These are phyloP conservation scores for Cactoblastis cactorum DNA, from an alignment of 2,888 invertebrate species.

Conservation along the genomic window DNA sequence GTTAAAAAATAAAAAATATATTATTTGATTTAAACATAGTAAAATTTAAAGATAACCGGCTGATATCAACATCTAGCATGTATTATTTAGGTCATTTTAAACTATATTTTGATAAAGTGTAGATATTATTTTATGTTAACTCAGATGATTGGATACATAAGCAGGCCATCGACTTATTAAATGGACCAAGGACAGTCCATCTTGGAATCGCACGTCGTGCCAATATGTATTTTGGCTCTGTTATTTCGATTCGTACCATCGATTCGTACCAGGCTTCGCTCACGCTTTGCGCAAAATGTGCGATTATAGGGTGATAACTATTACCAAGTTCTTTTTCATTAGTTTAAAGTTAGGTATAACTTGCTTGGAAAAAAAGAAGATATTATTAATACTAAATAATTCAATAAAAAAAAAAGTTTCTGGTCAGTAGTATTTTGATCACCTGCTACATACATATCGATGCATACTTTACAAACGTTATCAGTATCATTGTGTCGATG, in stretches of 20 bases:
- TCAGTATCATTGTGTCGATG: no score
- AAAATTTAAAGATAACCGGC: neutral
- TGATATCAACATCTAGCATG: neutral
- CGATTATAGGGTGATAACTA: neutral
- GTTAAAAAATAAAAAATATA: neutral
- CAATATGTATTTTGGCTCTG: conserved; percentile 2
- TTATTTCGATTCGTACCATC: neutral
- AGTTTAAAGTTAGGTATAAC: no score
- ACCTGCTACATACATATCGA: no score
- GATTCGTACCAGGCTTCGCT: neutral
- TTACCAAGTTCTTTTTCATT: no score
- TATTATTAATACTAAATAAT: no score
- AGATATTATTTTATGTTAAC: neutral
- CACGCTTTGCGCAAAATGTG: no score
- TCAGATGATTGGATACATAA: neutral
- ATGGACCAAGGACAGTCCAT: neutral
- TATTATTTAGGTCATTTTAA: neutral
- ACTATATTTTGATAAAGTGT: neutral
- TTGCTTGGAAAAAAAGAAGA: no score
- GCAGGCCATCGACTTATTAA: neutral
- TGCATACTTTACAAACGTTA: no score
- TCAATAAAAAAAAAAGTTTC: no score
- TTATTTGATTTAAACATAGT: neutral
- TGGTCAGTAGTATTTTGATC: no score
- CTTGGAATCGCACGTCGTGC: neutral